These are phyloP conservation scores for Palythoa grandiflora DNA, from an alignment of 92 coral and sea anemone species.

Conservation along the genomic window DNA sequence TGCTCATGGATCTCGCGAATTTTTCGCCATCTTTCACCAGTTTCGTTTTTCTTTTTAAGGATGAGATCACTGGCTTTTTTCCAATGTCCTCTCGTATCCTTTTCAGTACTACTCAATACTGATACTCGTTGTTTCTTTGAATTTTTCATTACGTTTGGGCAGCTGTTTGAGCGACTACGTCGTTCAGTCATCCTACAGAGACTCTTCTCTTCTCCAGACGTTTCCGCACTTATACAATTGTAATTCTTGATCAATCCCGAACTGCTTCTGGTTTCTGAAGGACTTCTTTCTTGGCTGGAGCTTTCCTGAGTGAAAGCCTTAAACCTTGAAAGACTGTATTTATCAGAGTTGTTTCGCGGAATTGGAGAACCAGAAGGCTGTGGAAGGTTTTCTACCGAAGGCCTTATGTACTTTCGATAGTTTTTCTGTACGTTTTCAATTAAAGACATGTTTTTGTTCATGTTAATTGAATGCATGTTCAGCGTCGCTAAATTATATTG, in stretches of 20 bases:
- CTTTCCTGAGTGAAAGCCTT: not conserved
- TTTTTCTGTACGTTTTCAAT: conserved; percentile 37
- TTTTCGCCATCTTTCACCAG: conserved; percentile 3
- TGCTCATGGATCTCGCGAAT: conserved; percentile 26
- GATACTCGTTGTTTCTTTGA: not conserved
- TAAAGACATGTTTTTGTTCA: conserved; percentile 22
- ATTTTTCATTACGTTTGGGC: not conserved
- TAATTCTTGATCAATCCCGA: not conserved
- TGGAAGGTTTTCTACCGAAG: not conserved
- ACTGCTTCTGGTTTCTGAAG: not conserved
- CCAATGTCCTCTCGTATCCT: not conserved
- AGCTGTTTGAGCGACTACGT: conserved; percentile 26
- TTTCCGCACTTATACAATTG: not conserved
- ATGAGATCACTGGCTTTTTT: not conserved
- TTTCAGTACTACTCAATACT: not conserved
- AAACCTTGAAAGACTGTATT: not conserved
- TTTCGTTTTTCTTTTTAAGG: conserved; percentile 4
- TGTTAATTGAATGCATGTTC: conserved; percentile 15
- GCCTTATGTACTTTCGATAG: conserved; percentile 30
- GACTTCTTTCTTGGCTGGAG: not conserved
- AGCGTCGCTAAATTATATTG: not conserved
- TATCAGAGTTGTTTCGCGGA: not conserved
- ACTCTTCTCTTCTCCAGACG: not conserved
- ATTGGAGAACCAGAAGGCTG: not conserved
- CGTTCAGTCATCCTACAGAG: not conserved